Percentiles rank a stretch among this genome's conserved stretches.
Conservation (phyloP, 1,140 invertebrate genomes). For the Drosophila nannoptera region DNA sequence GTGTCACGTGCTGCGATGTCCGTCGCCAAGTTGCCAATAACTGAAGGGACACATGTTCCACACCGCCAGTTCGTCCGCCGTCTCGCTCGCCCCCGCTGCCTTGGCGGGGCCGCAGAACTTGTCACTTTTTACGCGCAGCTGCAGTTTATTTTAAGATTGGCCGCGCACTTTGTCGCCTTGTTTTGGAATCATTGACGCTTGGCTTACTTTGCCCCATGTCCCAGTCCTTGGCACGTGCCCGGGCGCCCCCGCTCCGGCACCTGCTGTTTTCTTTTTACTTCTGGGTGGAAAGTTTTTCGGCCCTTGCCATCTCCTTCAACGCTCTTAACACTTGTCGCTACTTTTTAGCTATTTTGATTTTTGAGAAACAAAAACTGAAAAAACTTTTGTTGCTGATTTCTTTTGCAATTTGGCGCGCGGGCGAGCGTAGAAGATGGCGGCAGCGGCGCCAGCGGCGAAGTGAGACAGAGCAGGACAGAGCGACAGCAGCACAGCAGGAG, state of each 20-base stretch:
- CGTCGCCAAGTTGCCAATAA: conserved; percentile 60
- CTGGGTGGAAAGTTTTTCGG: conserved; percentile 56
- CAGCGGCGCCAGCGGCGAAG: background rate
- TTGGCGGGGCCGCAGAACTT: conserved; percentile 50
- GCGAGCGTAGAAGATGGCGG: background rate
- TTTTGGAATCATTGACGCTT: conserved; percentile 38
- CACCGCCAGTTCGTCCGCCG: conserved; percentile 20
- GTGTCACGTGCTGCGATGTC: conserved; percentile 65
- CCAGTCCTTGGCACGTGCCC: background rate
- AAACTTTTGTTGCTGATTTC: conserved; percentile 76
- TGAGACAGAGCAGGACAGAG: background rate
- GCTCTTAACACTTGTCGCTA: conserved; percentile 69
- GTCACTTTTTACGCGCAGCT: conserved; percentile 76
- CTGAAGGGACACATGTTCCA: conserved; percentile 68
- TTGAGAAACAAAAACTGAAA: conserved; percentile 71
- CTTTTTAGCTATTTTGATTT: conserved; percentile 77
- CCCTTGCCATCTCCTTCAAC: conserved; percentile 4
- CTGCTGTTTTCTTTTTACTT: conserved; percentile 48
- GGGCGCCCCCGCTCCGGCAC: background rate
- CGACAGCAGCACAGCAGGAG: too few relatives aligned
- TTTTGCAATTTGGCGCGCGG: conserved; percentile 64
- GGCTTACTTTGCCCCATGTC: conserved; percentile 41
- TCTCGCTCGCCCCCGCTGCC: background rate
- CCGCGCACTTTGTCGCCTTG: conserved; percentile 58
- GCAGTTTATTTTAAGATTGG: conserved; percentile 77